These are phyloP conservation scores for Cinclus cinclus DNA, from an alignment of 2,113 vertebrate genomes.

Conservation along the genomic window DNA sequence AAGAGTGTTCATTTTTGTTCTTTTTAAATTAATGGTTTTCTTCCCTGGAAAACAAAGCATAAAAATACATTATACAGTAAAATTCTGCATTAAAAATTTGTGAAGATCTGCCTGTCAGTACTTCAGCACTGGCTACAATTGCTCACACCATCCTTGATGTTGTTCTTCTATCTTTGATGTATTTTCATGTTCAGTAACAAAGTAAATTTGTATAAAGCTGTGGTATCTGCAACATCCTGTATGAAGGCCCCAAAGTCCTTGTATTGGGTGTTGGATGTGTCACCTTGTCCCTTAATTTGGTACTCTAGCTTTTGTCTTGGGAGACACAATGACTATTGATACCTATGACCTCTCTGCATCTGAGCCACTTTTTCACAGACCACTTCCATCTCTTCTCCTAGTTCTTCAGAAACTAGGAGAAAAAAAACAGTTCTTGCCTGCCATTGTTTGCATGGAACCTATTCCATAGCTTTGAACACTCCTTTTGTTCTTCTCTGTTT, in stretches of 20 bases:
- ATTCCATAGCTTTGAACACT: not conserved
- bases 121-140: not conserved
- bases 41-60: not conserved
- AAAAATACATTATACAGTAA: not conserved
- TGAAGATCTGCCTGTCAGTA: not conserved
- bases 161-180: not conserved
- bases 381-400: not conserved
- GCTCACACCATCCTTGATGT: fast-evolving
- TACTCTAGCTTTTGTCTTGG: not conserved
- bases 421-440: not conserved
- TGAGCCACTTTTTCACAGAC: not conserved
- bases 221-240: not conserved
- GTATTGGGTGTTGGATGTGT: not conserved
- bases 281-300: not conserved
- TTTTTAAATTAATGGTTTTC: not conserved
- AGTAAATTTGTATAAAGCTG: not conserved
- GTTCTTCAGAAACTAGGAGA: not conserved
- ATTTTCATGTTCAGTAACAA: not conserved
- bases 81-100: not conserved
- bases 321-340: not conserved
- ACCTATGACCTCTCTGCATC: fast-evolving
- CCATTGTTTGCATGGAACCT: not conserved
- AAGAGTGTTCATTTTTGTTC: not conserved
- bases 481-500: not conserved
- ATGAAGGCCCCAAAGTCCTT: not conserved